Evolutionary conservation across 2,113 vertebrate species (phyloP).

Genomic region (Bos javanicus): DNA sequence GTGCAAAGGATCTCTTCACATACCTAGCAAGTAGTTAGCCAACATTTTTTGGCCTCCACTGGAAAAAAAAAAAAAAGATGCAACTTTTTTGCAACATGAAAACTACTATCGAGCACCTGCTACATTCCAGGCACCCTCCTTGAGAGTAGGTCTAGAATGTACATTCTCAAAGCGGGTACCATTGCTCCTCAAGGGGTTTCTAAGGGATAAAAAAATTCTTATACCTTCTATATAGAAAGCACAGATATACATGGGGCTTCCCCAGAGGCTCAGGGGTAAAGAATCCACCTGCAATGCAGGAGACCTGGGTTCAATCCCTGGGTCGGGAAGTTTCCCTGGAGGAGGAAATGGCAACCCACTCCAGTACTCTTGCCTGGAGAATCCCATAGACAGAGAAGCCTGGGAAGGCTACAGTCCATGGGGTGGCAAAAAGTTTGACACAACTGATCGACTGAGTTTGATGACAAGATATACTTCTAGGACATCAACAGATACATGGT

Average conservation of each 20-base stretch:
- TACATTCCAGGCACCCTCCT: too few relatives aligned
- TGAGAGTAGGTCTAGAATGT: neutral
- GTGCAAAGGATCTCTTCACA: neutral
- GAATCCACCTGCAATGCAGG: neutral
- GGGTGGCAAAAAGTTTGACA: neutral
- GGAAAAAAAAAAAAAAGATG: neutral
- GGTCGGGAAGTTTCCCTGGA: neutral
- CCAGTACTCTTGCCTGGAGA: neutral
- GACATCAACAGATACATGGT: neutral
- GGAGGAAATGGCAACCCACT: neutral
- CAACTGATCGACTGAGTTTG: neutral
- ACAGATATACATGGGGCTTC: neutral
- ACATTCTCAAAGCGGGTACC: neutral
- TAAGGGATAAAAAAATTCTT: neutral
- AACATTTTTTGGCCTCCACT: neutral
- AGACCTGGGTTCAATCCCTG: neutral
- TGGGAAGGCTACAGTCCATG: neutral
- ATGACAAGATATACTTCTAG: neutral
- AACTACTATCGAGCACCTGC: neutral
- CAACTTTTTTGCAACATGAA: neutral
- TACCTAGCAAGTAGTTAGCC: neutral
- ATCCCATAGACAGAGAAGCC: neutral
- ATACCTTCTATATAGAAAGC: neutral
- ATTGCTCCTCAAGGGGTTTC: neutral
- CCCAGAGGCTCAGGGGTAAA: neutral